phyloP scores from a whole-genome alignment of 2,888 invertebrate species.

The Amphipyra tragopoginis region DNA sequence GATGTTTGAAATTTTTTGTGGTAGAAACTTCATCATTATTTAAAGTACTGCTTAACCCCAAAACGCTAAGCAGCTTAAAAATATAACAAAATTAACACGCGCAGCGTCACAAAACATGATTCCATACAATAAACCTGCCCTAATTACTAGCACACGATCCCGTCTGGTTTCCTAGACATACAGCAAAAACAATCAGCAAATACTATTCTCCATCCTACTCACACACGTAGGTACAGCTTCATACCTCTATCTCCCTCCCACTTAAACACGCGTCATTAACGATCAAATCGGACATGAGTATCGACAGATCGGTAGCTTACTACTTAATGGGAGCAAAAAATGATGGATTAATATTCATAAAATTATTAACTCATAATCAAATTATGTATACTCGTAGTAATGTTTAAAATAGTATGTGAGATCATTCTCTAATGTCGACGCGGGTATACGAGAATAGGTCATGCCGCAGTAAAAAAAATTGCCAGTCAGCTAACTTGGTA shows the following conservation, averaged over 20 bases:
- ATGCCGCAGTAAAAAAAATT: too few species aligned
- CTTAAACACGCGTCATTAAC: constrained; percentile 35
- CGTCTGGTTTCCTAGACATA: constrained; percentile 39
- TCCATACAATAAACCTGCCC: constrained; percentile 24
- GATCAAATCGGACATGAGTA: constrained; percentile 49
- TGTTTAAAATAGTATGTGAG: constrained; percentile 22
- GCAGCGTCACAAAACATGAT: constrained; percentile 18
- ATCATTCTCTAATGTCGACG: too few species aligned
- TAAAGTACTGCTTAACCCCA: too few species aligned
- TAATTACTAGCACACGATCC: constrained; percentile 42
- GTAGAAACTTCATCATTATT: too few species aligned
- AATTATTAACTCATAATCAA: constrained; percentile 22
- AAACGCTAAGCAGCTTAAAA: too few species aligned
- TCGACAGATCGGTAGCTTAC: constrained; percentile 57
- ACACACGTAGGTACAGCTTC: background rate
- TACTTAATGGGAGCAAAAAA: constrained; percentile 52
- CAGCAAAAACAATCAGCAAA: constrained; percentile 46
- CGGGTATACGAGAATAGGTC: too few species aligned
- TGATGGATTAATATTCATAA: constrained; percentile 21
- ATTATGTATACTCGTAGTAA: constrained; percentile 7
- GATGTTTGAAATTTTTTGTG: too few species aligned
- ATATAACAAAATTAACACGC: background rate
- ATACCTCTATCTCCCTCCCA: constrained; percentile 15
- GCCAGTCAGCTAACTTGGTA: too few species aligned
- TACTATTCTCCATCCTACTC: constrained; percentile 20